These are phyloP conservation scores for Pseudorhombus dupliciocellatus DNA, from an alignment of 2,113 vertebrate genomes.

Conservation along the genomic window DNA sequence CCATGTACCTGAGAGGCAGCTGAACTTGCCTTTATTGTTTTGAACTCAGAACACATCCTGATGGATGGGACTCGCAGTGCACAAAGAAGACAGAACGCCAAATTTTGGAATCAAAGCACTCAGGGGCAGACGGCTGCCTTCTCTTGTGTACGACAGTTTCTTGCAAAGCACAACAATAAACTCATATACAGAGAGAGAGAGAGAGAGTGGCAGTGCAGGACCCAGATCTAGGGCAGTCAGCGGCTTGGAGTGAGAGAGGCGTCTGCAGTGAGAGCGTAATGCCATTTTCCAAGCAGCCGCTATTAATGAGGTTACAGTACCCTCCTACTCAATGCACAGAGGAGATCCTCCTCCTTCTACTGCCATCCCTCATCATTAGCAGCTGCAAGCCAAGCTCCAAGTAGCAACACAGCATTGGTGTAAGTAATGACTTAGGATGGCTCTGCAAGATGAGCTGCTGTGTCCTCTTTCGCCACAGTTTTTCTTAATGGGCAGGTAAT, in stretches of 20 bases:
- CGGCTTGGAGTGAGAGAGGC: constrained; percentile 35
- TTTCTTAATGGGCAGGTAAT: constrained; percentile 64
- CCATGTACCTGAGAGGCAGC: constrained; percentile 28
- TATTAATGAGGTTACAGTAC: constrained; percentile 77
- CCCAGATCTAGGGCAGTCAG: constrained; percentile 61
- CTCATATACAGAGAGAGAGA: constrained; percentile 34
- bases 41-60: constrained; percentile 45
- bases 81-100: constrained; percentile 26
- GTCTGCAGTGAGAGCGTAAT: constrained; percentile 66
- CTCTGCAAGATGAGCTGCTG: constrained; percentile 39
- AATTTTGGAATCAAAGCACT: constrained; percentile 47
- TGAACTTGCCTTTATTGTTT: constrained; percentile 17
- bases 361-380: constrained; percentile 73
- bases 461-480: constrained; percentile 45
- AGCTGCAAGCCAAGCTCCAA: constrained; percentile 58
- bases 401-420: constrained; percentile 43
- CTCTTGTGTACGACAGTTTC: constrained; percentile 3
- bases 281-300: constrained; percentile 64
- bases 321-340: constrained; percentile 57
- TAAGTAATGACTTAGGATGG: constrained; percentile 56
- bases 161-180: constrained; percentile 54
- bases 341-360: constrained; percentile 65
- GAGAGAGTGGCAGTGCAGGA: neutral
- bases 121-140: constrained; percentile 14
- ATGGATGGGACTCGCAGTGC: constrained; percentile 33